Evolutionary conservation across 2,888 invertebrate species (phyloP).

Genomic region (Lomographa bimaculata): DNA sequence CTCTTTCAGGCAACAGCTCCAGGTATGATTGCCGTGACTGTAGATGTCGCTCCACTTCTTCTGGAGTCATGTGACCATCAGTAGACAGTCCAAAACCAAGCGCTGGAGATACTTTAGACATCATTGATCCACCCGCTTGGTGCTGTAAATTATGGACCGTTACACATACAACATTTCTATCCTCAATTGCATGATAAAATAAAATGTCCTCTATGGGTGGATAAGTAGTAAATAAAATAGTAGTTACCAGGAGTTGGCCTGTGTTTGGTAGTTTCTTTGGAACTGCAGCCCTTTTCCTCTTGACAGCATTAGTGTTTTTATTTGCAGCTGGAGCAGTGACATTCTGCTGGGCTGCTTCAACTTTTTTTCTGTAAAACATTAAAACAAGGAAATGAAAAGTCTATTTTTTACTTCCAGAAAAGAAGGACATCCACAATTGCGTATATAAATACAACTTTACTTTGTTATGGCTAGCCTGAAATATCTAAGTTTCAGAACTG

Average conservation of each 20-base stretch:
- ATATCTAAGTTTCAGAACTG: no score
- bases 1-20: conserved; percentile 92
- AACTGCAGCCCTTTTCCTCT: conserved; percentile 71
- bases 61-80: conserved; percentile 95
- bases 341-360: conserved; percentile 61
- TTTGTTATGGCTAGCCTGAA: no score
- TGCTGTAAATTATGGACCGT: conserved; percentile 61
- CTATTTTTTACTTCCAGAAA: no score
- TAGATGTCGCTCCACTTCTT: conserved; percentile 94
- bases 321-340: conserved; percentile 49
- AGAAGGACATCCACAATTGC: no score
- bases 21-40: conserved; percentile 92
- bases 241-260: conserved; percentile 64
- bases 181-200: no score
- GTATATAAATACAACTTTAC: no score
- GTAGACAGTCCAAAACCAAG: conserved; percentile 67
- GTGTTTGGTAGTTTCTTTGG: conserved; percentile 72
- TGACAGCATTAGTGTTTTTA: conserved; percentile 66
- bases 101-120: conserved; percentile 82
- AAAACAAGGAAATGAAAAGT: no score
- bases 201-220: no score
- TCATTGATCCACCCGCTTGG: conserved; percentile 72
- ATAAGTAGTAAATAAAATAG: no score
- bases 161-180: no score
- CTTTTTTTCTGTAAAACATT: conserved; percentile 79